Base-by-base conservation (phyloP, 2,888 invertebrate species). In the Ceraclea dissimilis region DNA sequence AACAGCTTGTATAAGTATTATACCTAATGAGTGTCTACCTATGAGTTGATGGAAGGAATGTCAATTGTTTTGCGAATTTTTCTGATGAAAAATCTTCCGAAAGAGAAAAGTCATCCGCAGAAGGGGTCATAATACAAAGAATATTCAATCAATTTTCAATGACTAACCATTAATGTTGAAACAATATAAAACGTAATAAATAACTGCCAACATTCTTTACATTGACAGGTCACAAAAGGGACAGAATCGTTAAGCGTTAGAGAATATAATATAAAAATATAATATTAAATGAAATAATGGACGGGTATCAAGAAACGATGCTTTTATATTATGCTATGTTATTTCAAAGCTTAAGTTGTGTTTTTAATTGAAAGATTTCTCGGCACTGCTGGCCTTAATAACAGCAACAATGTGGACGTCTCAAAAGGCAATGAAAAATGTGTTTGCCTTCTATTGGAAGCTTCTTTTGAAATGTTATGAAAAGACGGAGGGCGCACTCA, bases 381-480 rank as follows among this genome's bases (percentile, higher is more conserved):
- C 39, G 20, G 18, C 18, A 33, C 21, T 33, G 21, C 21, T 33
- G 21, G 49, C 39, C 49, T 48, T 54, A 49, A 49, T 54, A 34
- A 34, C 5, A 19, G 16, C 39, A 43, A 55, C 51, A 55, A 55
- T 47, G 17, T 18, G 19, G 51, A 22, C 55, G 34, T 21, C 46
- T 51, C 50, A 16, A 55, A 55, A 55, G 51, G 51, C 50, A 50
- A 55, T 51, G 55, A 55, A 55, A 55, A 55, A 55, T 55, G 55
- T 55, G 43, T 55, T 51, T 55, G 51, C 55, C 55, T 51, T 49
- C 17, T 20, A 44, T 13, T 21, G 47, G 31, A 21, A 18, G 16
- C 26, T 47, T 31, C 50, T 19, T 31, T 54, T 49, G 44, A 55
- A 51, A 47, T 26, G 33, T 16, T 46, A 26, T 50, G 50, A 55